Conservation (phyloP, 2,113 vertebrate genomes). For the Ariopsis seemanni region DNA sequence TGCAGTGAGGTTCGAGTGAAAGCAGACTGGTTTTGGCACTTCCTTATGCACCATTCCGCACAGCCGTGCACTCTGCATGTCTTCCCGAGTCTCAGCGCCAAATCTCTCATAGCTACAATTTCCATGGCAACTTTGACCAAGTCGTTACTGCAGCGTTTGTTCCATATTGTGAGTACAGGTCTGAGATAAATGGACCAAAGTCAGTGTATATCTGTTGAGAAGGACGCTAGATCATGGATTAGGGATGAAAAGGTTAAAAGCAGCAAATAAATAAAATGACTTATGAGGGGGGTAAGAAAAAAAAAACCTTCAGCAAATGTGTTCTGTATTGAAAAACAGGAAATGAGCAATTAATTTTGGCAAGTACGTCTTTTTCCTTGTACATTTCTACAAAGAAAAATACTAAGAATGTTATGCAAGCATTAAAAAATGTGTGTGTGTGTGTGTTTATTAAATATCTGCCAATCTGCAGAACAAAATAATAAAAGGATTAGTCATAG, state of each 20-base stretch:
- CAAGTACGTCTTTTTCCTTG: background rate
- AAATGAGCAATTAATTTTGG: background rate
- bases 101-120: slow-evolving; percentile 53
- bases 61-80: slow-evolving; percentile 21
- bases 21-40: background rate
- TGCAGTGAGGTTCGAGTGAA: background rate
- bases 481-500: background rate
- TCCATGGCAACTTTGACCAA: slow-evolving; percentile 56
- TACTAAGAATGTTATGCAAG: background rate
- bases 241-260: background rate
- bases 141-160: slow-evolving; percentile 30
- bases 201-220: too few relatives aligned
- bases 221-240: background rate
- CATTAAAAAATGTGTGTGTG: background rate
- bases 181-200: background rate
- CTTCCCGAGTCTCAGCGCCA: slow-evolving; percentile 29
- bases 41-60: background rate
- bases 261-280: background rate
- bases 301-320: too few relatives aligned
- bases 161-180: background rate
- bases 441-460: background rate
- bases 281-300: too few relatives aligned
- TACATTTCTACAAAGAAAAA: background rate
- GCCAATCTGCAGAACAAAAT: background rate
- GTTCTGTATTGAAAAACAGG: background rate